Conservation (phyloP, 2,797 vertebrate genomes). For the Spinibarbus caldwelli region DNA sequence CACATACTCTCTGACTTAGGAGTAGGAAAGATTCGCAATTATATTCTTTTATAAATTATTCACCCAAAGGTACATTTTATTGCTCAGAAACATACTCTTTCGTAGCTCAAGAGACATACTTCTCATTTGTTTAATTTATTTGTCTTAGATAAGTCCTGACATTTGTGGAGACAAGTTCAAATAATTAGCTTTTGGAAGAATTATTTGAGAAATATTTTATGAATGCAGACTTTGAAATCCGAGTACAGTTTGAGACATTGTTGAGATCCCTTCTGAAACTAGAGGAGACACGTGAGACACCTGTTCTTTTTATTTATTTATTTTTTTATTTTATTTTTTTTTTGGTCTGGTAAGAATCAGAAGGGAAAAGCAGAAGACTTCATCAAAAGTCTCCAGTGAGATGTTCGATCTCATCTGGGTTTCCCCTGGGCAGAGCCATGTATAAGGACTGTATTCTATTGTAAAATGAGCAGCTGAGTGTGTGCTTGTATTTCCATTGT, state of each 20-base stretch:
- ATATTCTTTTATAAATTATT: neutral
- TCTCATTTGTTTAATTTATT: neutral
- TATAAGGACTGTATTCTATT: neutral
- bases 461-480: neutral
- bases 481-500: neutral
- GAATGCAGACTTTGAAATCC: neutral
- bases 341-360: neutral
- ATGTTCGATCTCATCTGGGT: neutral
- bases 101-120: too few relatives aligned
- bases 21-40: neutral
- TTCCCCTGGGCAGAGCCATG: neutral
- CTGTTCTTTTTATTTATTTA: neutral
- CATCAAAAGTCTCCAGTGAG: neutral
- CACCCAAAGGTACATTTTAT: neutral
- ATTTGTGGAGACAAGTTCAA: neutral
- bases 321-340: neutral
- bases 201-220: neutral
- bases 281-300: neutral
- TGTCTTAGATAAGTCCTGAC: neutral
- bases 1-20: neutral
- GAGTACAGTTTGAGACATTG: neutral
- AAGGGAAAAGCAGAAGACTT: neutral
- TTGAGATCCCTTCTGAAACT: neutral
- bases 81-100: neutral
- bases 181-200: neutral